Conservation (phyloP, 2,888 invertebrate species). For the Zelleria hepariella region DNA sequence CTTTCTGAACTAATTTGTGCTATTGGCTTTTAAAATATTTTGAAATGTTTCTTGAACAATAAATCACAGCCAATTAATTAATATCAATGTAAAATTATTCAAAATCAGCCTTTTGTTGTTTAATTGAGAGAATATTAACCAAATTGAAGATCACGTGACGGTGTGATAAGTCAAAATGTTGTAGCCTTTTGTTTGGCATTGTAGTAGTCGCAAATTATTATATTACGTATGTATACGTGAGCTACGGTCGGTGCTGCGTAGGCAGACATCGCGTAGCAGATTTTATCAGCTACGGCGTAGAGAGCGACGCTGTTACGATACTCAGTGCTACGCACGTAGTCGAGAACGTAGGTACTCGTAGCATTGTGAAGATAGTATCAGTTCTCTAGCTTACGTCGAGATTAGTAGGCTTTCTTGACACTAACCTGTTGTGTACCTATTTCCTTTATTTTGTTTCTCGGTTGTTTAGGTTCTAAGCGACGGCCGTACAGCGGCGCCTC, state of each 20-base stretch:
- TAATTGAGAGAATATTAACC: background rate
- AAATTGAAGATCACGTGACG: too few species aligned
- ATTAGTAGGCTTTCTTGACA: background rate
- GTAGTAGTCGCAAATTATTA: background rate
- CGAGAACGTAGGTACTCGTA: too few species aligned
- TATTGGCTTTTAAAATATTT: background rate
- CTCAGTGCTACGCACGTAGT: too few species aligned
- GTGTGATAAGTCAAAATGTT: too few species aligned
- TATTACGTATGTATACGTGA: background rate
- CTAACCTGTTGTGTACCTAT: background rate
- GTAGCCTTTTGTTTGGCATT: too few species aligned
- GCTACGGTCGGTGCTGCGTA: background rate
- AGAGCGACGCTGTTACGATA: background rate
- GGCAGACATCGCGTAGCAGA: background rate
- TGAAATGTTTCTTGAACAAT: background rate
- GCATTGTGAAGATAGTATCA: too few species aligned
- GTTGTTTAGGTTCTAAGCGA: constrained; percentile 81
- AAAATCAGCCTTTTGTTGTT: background rate
- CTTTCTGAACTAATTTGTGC: background rate
- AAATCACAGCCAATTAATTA: background rate
- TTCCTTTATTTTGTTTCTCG: constrained; percentile 6
- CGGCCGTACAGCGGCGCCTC: constrained; percentile 90
- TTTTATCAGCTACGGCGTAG: background rate
- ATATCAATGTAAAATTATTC: background rate
- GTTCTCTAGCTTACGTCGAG: too few species aligned